phyloP scores from a whole-genome alignment of 2,888 invertebrate species.

The Pristionchus exspectatus region DNA sequence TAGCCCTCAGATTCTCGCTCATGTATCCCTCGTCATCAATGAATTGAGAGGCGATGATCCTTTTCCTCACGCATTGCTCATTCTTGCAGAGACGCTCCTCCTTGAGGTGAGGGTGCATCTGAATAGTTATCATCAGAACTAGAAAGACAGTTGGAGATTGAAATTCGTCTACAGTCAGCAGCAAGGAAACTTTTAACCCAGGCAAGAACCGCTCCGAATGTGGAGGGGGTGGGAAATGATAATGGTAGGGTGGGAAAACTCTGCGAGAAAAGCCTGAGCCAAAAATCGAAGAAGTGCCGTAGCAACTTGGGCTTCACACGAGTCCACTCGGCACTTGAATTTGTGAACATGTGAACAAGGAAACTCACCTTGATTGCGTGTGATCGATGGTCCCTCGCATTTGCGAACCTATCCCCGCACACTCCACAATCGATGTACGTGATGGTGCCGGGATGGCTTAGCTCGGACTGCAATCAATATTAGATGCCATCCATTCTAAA shows the following conservation, averaged over 20 bases:
- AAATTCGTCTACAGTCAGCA: too few species aligned
- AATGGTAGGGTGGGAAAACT: too few species aligned
- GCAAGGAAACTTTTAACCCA: too few species aligned
- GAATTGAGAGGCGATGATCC: neutral
- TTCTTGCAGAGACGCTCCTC: conserved; percentile 28
- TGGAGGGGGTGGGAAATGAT: too few species aligned
- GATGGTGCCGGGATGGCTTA: neutral
- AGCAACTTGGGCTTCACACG: too few species aligned
- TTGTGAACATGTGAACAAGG: too few species aligned
- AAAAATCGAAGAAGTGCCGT: too few species aligned
- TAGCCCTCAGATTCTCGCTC: neutral
- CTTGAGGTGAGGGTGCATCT: neutral
- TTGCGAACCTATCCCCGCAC: neutral
- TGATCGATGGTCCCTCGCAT: neutral
- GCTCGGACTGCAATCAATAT: neutral
- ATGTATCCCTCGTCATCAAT: neutral
- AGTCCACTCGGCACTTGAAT: too few species aligned
- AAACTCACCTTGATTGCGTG: neutral
- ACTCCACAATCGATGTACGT: neutral
- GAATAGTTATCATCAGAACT: neutral
- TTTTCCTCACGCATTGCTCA: neutral
- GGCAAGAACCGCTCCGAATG: too few species aligned
- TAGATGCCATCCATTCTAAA: too few species aligned
- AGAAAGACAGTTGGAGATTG: too few species aligned
- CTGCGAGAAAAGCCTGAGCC: too few species aligned